Percentiles rank a stretch among this genome's conserved stretches.
These are phyloP conservation scores for Alsophila aescularia DNA, from an alignment of 2,888 invertebrate genomes.

Conservation along the genomic window DNA sequence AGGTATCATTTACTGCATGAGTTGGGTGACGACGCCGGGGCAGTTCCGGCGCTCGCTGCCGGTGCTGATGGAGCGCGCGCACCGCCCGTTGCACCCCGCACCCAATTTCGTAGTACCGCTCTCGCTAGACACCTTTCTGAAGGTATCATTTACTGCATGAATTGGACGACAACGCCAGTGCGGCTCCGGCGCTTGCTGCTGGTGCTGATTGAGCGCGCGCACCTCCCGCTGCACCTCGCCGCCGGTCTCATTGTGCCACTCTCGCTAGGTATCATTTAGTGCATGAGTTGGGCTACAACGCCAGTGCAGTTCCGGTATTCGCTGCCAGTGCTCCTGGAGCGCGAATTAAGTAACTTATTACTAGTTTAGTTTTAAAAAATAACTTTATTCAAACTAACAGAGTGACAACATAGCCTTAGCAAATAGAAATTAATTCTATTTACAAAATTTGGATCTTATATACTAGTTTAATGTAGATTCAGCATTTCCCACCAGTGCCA, in stretches of 20 bases:
- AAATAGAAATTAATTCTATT: no score
- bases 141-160: constrained; percentile 70
- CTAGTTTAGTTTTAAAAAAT: no score
- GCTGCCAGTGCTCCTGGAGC: no score
- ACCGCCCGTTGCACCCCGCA: constrained; percentile 73
- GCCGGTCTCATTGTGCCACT: constrained; percentile 78
- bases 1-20: constrained; percentile 70
- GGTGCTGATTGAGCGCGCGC: constrained; percentile 73
- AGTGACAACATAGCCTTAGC: no score
- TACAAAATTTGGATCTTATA: no score
- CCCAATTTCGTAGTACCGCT: constrained; percentile 78
- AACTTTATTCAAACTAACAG: no score
- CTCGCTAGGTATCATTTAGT: constrained; percentile 76
- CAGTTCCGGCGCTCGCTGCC: constrained; percentile 61
- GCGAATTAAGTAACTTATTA: no score
- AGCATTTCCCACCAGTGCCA: neutral
- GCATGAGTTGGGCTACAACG: no score
- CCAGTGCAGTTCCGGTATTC: no score
- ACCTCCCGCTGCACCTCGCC: constrained; percentile 73
- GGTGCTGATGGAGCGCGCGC: constrained; percentile 73
- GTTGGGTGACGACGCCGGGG: constrained; percentile 55
- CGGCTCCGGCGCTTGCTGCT: constrained; percentile 61
- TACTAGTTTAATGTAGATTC: no score
- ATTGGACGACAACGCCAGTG: constrained; percentile 55
- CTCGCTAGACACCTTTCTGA: no score